Conservation (phyloP, 37 sponge, comb jelly and placozoan genomes). For the Mnemiopsis leidyi region DNA sequence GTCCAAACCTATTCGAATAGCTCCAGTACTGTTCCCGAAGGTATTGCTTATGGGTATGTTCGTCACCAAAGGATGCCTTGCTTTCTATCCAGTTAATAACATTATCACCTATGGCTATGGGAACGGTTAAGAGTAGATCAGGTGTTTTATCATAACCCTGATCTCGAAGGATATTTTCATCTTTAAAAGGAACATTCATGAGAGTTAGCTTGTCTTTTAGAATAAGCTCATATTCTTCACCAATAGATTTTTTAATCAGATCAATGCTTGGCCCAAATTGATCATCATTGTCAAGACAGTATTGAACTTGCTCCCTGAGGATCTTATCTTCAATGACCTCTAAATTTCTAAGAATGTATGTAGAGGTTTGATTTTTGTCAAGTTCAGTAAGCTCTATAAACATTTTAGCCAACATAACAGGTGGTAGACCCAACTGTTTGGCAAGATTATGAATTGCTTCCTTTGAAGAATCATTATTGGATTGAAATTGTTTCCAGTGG, state of each 20-base stretch:
- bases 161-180: constrained; percentile 71
- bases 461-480: background rate
- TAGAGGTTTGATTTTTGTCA: background rate
- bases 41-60: constrained; percentile 70
- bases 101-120: constrained; percentile 73
- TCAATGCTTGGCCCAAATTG: constrained; percentile 55
- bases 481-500: background rate
- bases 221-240: constrained; percentile 76
- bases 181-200: constrained; percentile 70
- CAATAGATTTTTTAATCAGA: constrained; percentile 71
- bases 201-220: constrained; percentile 70
- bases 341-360: background rate
- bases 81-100: constrained; percentile 89
- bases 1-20: constrained; percentile 90
- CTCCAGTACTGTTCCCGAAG: constrained; percentile 85
- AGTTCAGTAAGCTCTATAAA: background rate
- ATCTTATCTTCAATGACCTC: background rate
- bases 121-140: constrained; percentile 80
- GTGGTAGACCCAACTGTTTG: background rate
- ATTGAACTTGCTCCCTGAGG: background rate
- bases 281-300: constrained; percentile 46
- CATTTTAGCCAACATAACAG: constrained; percentile 26
- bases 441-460: background rate
- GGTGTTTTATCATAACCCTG: constrained; percentile 90
- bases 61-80: constrained; percentile 89